Percentiles rank a stretch among this genome's conserved stretches.
phyloP scores from a whole-genome alignment of 2,888 invertebrate species.

The Cloeon dipterum region DNA sequence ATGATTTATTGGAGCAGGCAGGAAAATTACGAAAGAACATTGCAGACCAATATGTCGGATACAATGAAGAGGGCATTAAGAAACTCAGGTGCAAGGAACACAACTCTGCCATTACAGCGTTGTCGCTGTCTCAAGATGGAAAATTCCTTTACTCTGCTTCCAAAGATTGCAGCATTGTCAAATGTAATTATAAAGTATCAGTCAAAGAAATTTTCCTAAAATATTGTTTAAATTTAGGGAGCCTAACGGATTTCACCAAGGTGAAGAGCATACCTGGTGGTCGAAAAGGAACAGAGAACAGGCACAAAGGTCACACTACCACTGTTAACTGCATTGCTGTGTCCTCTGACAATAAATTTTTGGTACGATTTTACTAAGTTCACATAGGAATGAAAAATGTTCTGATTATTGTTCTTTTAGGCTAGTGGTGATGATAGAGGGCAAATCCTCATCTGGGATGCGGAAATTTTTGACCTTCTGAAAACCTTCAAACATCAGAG shows the following conservation, averaged over 20 bases:
- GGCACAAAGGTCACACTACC: constrained; percentile 10
- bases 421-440: constrained; percentile 44
- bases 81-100: constrained; percentile 55
- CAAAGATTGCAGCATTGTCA: constrained; percentile 69
- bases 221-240: constrained; percentile 5
- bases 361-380: constrained; percentile 25
- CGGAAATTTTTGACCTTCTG: constrained; percentile 45
- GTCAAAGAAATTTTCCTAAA: neutral
- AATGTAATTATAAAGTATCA: constrained; percentile 37
- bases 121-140: constrained; percentile 52
- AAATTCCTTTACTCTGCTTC: constrained; percentile 56
- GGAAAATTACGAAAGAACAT: constrained; percentile 55
- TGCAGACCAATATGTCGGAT: constrained; percentile 34
- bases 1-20: constrained; percentile 67
- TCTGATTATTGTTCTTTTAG: constrained; percentile 14
- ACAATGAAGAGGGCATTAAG: constrained; percentile 18
- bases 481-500: constrained; percentile 61
- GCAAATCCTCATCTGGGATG: constrained; percentile 65
- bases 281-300: constrained; percentile 11
- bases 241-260: constrained; percentile 20
- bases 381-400: constrained; percentile 6
- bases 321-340: constrained; percentile 27
- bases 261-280: constrained; percentile 18
- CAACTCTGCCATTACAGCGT: constrained; percentile 50
- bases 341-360: constrained; percentile 56